Base-by-base conservation (phyloP, 2,888 invertebrate species). In the Allacma fusca region DNA sequence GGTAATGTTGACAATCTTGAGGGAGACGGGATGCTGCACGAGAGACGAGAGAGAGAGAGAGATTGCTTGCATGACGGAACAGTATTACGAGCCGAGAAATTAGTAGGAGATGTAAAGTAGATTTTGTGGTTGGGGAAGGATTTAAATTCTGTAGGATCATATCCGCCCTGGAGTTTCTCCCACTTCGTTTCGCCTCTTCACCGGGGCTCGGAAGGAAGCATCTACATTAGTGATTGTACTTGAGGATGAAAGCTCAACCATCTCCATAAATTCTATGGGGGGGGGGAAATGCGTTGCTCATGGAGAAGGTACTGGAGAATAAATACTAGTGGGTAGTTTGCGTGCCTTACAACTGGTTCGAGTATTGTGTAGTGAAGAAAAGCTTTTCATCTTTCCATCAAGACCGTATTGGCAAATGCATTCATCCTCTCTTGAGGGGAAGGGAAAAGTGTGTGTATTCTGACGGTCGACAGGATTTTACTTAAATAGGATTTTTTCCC, bases 301-400 rank as follows among this genome's bases (percentile, higher is more conserved):
- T n/a, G n/a, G n/a, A n/a, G n/a, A n/a, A n/a, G n/a, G n/a, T n/a
- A n/a, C n/a, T n/a, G n/a, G n/a, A 50, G 50, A 50, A n/a, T 34
- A 50, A 50, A 50, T 12, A n/a, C 19, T 50, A 19, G 50, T 50
- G 50, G 50, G 4, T 50, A 50, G 50, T 50, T 50, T 50, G 50
- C 50, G 50, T 50, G 50, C 50, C 50, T 19, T 2, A 50, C 50
- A 50, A 16, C 19, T 16, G 9, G 9, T 50, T 50, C 2, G 9
- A n/a, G 9, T n/a, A 50, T 50, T 50, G 50, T 50, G 19, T n/a
- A n/a, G 19, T 50, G 50, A 50, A 50, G 50, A 50, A 50, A 19
- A 50, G n/a, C 50, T n/a, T 50, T 50, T 50, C 50, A 50, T 50
- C 50, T 50, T 50, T 50, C n/a, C n/a, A 50, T 50, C 50, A 50